These are phyloP conservation scores for Fundulus diaphanus DNA, from an alignment of 2,797 vertebrate species.

Conservation along the genomic window DNA sequence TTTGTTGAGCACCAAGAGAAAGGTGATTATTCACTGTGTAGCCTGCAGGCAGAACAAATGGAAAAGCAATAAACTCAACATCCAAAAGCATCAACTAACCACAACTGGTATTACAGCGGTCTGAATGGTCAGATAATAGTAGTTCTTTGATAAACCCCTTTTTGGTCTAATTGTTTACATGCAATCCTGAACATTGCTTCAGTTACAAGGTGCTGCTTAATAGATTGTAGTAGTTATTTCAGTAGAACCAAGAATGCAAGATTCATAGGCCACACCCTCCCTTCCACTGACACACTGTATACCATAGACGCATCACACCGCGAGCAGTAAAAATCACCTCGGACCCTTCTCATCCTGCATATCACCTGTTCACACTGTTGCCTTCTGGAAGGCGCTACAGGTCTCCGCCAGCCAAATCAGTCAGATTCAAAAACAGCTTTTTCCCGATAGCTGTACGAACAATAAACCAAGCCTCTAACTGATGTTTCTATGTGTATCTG, in stretches of 20 bases:
- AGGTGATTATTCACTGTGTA: conserved; percentile 16
- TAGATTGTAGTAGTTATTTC: neutral
- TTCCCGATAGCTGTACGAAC: too few species aligned
- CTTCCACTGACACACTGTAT: too few species aligned
- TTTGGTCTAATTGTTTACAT: conserved; percentile 18
- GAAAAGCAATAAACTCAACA: conserved; percentile 15
- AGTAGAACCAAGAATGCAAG: neutral
- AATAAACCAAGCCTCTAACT: too few species aligned
- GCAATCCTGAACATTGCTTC: conserved; percentile 11
- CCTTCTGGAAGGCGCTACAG: too few species aligned
- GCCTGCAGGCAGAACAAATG: conserved; percentile 20
- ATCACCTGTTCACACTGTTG: too few species aligned
- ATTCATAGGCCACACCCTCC: too few species aligned
- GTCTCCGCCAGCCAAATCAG: too few species aligned
- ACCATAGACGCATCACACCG: too few species aligned
- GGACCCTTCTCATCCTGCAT: too few species aligned
- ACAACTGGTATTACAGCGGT: conserved; percentile 10
- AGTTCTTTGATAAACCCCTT: conserved; percentile 13
- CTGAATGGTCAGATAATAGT: conserved; percentile 9
- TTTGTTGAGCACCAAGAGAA: conserved; percentile 27
- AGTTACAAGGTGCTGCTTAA: conserved; percentile 20
- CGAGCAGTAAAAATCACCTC: too few species aligned
- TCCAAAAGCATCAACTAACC: conserved; percentile 29
- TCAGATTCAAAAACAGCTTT: too few species aligned
- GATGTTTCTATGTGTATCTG: too few species aligned